Base-by-base conservation (phyloP, 2,888 invertebrate genomes). In the Tenthredo scrophulariae region DNA sequence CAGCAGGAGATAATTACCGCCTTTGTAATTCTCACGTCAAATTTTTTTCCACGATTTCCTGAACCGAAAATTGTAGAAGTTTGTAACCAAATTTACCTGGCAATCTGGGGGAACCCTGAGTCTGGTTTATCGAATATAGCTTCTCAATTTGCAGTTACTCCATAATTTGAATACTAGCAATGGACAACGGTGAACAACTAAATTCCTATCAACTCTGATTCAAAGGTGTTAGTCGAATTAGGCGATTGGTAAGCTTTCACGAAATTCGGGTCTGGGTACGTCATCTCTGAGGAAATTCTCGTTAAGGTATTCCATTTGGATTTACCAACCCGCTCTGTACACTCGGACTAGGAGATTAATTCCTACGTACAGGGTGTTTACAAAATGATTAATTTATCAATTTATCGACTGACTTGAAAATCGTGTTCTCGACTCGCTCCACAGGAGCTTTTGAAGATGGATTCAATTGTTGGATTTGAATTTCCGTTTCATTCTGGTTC, bases 221-320 rank as follows among this genome's bases (percentile, higher is more conserved):
- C 46, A 10, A 74, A 74, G 22, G 40, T 54, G 54, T 54, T 77
- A 77, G 77, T 54, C 26, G 77, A 29, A 50, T 29, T 29, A 77
- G 77, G 13, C 77, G 77, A 77, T 33, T 33, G 50, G 54, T 54
- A 29, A 77, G 54, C 50, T 77, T 54, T 22, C 46, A 4, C 50
- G n/a, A 77, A 33, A 3, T 33, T 33, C 77, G 26, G 80, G 43
- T 43, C n/a, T 80, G 9, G 80, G 54, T 22, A 50, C 37, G 62
- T 80, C 62, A 62, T 37, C 80, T 80, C 80, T 40, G 62, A 80
- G 62, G 62, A 80, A 80, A 80, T 80, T 62, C 40, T 80, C 65
- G 65, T 62, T 33, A 80, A 40, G 62, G 65, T 9, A 40, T 80
- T 80, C 65, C 33, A 77, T 50, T 77, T 29, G 18, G 46, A 77